Evolutionary conservation across 1,140 invertebrate genomes (phyloP).

Genomic region (Dendrolimus punctatus): DNA sequence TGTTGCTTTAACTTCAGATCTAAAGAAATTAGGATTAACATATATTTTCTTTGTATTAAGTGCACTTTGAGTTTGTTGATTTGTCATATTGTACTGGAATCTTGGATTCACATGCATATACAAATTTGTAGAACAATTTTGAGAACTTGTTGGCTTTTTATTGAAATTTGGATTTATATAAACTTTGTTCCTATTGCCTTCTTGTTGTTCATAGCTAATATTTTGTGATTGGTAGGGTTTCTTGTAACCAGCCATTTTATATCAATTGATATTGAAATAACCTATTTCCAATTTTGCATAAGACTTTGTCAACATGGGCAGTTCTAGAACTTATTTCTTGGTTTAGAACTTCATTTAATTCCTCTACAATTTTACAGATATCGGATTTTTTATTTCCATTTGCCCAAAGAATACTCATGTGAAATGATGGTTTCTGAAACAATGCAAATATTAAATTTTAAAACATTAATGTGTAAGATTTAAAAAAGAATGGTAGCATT

Average conservation of each 20-base stretch:
- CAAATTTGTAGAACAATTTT: slow-evolving; percentile 7
- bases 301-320: slow-evolving; percentile 31
- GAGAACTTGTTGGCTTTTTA: slow-evolving; percentile 9
- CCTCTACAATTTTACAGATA: slow-evolving; percentile 41
- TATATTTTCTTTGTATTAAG: slow-evolving; percentile 40
- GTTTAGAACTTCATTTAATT: slow-evolving; percentile 34
- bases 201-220: slow-evolving; percentile 10
- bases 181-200: slow-evolving; percentile 35
- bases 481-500: not conserved
- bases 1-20: not conserved
- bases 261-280: slow-evolving; percentile 37
- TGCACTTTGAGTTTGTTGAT: slow-evolving; percentile 3
- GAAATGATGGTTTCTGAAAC: slow-evolving; percentile 79
- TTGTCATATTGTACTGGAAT: slow-evolving; percentile 21
- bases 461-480: not conserved
- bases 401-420: slow-evolving; percentile 79
- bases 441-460: slow-evolving; percentile 13
- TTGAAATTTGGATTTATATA: slow-evolving; percentile 59
- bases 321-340: slow-evolving; percentile 23
- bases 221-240: slow-evolving; percentile 9
- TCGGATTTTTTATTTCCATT: slow-evolving; percentile 73
- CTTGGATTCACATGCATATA: slow-evolving; percentile 34
- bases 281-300: slow-evolving; percentile 56
- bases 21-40: slow-evolving; percentile 56
- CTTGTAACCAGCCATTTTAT: slow-evolving; percentile 19